Evolutionary conservation across 2,888 invertebrate species (phyloP), one percentile per base, ranked within the genome.

Genomic region (Nomada ferruginata): DNA sequence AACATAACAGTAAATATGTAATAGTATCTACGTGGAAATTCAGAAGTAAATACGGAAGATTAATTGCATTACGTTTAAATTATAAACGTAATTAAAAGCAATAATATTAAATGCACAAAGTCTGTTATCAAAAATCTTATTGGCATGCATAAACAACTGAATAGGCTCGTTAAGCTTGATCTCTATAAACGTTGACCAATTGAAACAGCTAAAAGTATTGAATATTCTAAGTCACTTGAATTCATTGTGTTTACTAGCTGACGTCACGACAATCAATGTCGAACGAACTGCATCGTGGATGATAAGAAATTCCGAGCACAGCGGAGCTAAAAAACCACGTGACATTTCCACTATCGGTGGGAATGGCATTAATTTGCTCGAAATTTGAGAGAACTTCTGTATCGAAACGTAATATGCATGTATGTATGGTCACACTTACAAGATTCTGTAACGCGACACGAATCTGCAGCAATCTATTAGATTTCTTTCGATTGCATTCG

Each of bases 381-480:
- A 76, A 42, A 79, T 50, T 69, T 59, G 29, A 76, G 55, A 64
- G 26, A 76, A 68, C 76, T 59, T 50, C 23, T 52, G 76, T 64
- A 63, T 64, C 64, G 64, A 77, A 77, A 70, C 44, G 18, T 29
- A 64, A 70, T 76, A 69, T 47, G 15, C 47, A n/a, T 36, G 18
- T 60, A 60, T 42, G 50, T 20, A 15, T 20, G 29, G 64, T 79
- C 60, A 44, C 36, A 53, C 36, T 60, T 65, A 64, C 59, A 64
- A 76, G 52, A 52, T 55, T 26, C n/a, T 23, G 57, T 69, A 79
- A 70, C 29, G 13, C 71, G 71, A 82, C 57, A 55, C 59, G 64
- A 68, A 75, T 82, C 71, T 68, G 68, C 71, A 74, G 60, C 36
- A 63, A 76, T 68, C 80, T 80, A 76, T 82, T 80, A 72, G 55